Base-by-base conservation (phyloP, 2,888 invertebrate species). In the Campaea margaritaria region DNA sequence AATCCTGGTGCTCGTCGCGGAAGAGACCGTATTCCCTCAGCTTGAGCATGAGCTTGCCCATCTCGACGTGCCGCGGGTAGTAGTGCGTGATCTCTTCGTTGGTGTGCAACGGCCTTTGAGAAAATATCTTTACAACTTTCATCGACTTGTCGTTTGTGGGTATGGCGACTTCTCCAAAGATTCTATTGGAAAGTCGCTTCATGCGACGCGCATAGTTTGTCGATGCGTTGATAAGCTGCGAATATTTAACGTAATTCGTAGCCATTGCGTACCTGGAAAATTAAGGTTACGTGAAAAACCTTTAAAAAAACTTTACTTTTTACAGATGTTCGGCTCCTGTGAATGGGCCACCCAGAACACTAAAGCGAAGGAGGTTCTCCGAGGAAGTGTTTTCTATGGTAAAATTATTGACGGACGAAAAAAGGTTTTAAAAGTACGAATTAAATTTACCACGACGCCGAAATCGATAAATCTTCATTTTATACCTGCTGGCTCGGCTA, bases 1-100 rank as follows among this genome's bases (percentile, higher is more conserved):
- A 98, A 86, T 98, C 98, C 78, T 95, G 93, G 85, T 98, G 98
- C 81, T 98, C 98, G 78, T 98, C 97, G 59, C 97, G 93, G 83
- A 93, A 97, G 4, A 97, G 88, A 0, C 97, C 97, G 73, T 97
- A 97, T 59, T 94, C 91, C 13, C 97, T 86, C 38, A 98, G 87
- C 69, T 94, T 92, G 65, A 90, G 87, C 95, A 97, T 96, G 0
- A 98, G 87, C 41, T 89, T 76, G 66, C 95, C 94, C 0, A 96
- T 96, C 83, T 98, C 96, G 0, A 95, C 93, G 78, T 97, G 96
- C 14, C 97, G 93, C 0, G 98, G 98, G 81, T 98, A 99, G 87
- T 98, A 98, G 57, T 96, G 93, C 0, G 96, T 93, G 11, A 97
- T 93, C 64, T 96, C 95, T 69, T 94, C 93, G 51, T 96, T 93